Percentiles rank a stretch among this genome's conserved stretches.
phyloP scores from a whole-genome alignment of 1,140 invertebrate genomes.

The Zaprionus nigranus region DNA sequence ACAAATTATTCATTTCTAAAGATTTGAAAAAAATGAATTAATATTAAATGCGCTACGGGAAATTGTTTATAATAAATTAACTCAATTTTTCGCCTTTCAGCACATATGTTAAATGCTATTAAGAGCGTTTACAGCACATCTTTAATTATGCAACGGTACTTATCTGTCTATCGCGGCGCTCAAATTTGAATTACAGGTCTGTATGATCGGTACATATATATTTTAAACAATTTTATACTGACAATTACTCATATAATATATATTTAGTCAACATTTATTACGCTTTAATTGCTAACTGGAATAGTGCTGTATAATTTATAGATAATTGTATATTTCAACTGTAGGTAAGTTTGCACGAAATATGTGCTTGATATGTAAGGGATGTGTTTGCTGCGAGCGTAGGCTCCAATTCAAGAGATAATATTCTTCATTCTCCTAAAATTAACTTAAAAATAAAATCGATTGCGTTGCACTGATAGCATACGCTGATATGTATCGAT shows the following conservation, averaged over 20 bases:
- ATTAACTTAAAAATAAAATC: slow-evolving; percentile 15
- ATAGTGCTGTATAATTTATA: slow-evolving; percentile 22
- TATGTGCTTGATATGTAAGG: slow-evolving; percentile 35
- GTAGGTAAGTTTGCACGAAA: slow-evolving; percentile 29
- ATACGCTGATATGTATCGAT: slow-evolving; percentile 47
- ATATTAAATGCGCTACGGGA: too few species aligned
- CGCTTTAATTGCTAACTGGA: slow-evolving; percentile 39
- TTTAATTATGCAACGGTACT: too few species aligned
- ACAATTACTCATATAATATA: background rate
- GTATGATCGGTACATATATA: too few species aligned
- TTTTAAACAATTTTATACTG: too few species aligned
- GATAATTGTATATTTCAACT: slow-evolving; percentile 27
- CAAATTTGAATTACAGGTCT: too few species aligned
- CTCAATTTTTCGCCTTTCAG: too few species aligned
- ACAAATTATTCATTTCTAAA: background rate
- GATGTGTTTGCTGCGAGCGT: slow-evolving; percentile 24
- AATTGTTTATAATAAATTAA: too few species aligned
- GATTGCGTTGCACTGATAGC: slow-evolving; percentile 26
- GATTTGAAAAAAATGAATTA: too few species aligned
- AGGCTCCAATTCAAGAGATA: slow-evolving; percentile 5
- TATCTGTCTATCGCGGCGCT: background rate
- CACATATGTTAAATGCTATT: too few species aligned
- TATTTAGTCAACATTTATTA: slow-evolving; percentile 50
- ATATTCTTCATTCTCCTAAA: background rate
- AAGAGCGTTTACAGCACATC: too few species aligned